phyloP scores from a whole-genome alignment of 2,797 vertebrate species.

The Mycteria americana region DNA sequence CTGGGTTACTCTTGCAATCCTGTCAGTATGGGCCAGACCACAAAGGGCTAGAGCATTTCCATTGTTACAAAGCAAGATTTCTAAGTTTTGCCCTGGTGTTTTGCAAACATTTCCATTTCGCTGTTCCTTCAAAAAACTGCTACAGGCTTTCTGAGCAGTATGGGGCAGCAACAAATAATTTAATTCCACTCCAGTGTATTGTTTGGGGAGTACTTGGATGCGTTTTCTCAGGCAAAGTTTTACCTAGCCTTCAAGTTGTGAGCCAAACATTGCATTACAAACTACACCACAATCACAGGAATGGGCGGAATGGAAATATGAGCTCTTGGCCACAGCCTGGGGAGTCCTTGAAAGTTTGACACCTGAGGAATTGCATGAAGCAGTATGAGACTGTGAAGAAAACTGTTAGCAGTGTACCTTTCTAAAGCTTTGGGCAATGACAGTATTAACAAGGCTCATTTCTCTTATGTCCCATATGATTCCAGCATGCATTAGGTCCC shows the following conservation, averaged over 20 bases:
- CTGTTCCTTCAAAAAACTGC: neutral
- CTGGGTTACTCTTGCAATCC: neutral
- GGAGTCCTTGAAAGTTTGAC: neutral
- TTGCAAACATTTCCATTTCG: neutral
- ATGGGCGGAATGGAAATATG: neutral
- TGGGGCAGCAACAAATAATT: neutral
- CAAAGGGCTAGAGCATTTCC: neutral
- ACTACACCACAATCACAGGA: neutral
- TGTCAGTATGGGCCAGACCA: neutral
- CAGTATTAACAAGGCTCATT: neutral
- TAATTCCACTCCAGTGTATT: neutral
- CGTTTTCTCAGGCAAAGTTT: neutral
- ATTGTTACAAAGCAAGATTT: neutral
- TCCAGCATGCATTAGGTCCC: rapidly evolving
- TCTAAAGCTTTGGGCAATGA: neutral
- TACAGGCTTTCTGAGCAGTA: neutral
- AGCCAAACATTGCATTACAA: neutral
- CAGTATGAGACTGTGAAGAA: neutral
- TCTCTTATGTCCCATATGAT: neutral
- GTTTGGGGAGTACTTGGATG: neutral
- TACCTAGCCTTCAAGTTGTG: neutral
- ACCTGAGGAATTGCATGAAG: neutral
- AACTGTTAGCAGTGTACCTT: neutral
- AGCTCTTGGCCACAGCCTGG: neutral
- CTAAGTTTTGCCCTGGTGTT: neutral